Evolutionary conservation across 92 coral and sea anemone genomes (phyloP).

Genomic region (Palythoa grandis): DNA sequence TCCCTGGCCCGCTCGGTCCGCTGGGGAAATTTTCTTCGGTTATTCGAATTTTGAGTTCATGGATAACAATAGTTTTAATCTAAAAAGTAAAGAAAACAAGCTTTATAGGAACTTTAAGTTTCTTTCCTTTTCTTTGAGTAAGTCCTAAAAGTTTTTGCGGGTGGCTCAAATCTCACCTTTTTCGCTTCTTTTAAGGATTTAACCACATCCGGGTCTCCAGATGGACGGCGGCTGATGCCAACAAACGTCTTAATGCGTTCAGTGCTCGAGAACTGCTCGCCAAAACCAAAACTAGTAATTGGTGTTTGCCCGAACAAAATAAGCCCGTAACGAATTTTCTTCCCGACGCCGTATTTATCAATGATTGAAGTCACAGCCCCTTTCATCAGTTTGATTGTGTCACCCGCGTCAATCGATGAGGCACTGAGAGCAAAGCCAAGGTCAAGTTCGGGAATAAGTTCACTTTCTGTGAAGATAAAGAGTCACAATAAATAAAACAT

Average conservation of each 20-base stretch:
- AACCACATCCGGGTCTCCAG: conserved; percentile 64
- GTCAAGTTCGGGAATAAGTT: conserved; percentile 74
- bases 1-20: too few species aligned
- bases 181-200: conserved; percentile 62
- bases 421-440: conserved; percentile 80
- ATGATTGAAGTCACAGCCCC: conserved; percentile 70
- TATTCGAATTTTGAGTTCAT: too few species aligned
- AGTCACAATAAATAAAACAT: neutral
- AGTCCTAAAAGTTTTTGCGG: neutral
- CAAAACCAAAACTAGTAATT: conserved; percentile 50
- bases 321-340: conserved; percentile 70
- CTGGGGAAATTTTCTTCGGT: too few species aligned
- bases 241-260: conserved; percentile 53
- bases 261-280: conserved; percentile 48
- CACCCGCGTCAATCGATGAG: conserved; percentile 50
- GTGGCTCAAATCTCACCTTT: neutral
- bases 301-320: conserved; percentile 67
- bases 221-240: conserved; percentile 48
- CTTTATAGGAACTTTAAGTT: too few species aligned
- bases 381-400: conserved; percentile 63
- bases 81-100: too few species aligned
- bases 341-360: conserved; percentile 57
- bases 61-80: too few species aligned
- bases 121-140: too few species aligned
- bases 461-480: conserved; percentile 43